Percentiles rank a stretch among this genome's conserved stretches.
phyloP scores from a whole-genome alignment of 2,797 vertebrate genomes.

The Neopelma chrysocephalum region DNA sequence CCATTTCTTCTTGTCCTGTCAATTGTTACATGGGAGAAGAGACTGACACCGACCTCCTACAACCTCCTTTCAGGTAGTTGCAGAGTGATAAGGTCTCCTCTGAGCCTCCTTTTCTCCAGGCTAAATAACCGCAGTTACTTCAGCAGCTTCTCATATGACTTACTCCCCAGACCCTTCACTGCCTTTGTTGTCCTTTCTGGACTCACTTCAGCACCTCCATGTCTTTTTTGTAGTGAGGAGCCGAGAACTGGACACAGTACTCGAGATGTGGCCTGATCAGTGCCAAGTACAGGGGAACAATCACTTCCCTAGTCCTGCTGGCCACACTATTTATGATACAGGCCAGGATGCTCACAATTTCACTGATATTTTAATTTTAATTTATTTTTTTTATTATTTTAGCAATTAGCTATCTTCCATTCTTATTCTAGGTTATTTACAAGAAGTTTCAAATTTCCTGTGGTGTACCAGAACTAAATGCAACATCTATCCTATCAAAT shows the following conservation, averaged over 20 bases:
- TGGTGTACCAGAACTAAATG: conserved; percentile 48
- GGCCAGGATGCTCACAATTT: not conserved
- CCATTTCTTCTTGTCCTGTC: not conserved
- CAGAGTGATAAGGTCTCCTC: not conserved
- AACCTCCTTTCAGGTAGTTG: not conserved
- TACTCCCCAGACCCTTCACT: not conserved
- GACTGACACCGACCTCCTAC: not conserved
- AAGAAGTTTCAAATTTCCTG: conserved; percentile 90
- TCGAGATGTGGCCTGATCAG: not conserved
- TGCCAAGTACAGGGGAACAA: not conserved
- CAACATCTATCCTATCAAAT: conserved; percentile 59
- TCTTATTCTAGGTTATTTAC: conserved; percentile 87
- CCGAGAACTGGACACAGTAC: not conserved
- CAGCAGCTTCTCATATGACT: not conserved
- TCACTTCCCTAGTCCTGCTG: not conserved
- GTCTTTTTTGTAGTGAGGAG: no score
- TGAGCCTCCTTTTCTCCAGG: not conserved
- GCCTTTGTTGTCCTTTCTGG: not conserved
- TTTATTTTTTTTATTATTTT: not conserved
- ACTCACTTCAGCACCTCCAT: not conserved
- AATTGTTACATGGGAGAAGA: not conserved
- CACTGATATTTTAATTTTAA: not conserved
- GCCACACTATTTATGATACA: not conserved
- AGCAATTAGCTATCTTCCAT: not conserved
- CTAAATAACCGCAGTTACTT: not conserved